Percentiles rank a stretch among this genome's conserved stretches.
Evolutionary conservation across 2,113 vertebrate species (phyloP).

Genomic region (Oreochromis aureus): DNA sequence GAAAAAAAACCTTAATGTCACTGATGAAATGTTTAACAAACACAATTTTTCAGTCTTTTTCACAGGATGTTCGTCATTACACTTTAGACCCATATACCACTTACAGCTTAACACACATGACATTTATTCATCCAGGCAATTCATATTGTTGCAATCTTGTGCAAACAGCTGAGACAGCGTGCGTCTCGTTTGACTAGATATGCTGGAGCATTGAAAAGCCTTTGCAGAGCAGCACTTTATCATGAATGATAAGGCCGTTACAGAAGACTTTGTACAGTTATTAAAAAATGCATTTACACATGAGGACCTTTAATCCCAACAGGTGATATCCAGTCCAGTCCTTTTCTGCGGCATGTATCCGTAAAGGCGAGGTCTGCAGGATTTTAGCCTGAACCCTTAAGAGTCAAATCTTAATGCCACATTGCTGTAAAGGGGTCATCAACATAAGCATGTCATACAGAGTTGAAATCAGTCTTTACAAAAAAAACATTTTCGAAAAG

Average conservation of each 20-base stretch:
- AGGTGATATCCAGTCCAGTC: too few relatives aligned
- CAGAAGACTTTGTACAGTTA: neutral
- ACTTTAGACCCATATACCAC: neutral
- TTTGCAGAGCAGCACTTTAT: neutral
- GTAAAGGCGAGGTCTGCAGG: neutral
- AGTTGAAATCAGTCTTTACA: neutral
- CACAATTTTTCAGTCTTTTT: neutral
- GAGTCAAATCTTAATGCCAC: neutral
- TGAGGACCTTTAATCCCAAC: neutral
- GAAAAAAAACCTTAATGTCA: neutral
- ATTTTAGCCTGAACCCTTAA: neutral
- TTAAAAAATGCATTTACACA: neutral
- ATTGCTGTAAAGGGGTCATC: neutral
- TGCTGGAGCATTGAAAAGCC: neutral
- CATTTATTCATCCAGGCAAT: neutral
- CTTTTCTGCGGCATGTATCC: neutral
- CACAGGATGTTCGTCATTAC: neutral
- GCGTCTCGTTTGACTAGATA: neutral
- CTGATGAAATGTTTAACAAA: neutral
- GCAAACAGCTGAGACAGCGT: neutral
- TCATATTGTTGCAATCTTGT: neutral
- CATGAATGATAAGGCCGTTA: neutral
- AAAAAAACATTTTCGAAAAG: neutral
- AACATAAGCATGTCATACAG: neutral
- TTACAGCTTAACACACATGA: neutral